Evolutionary conservation across 2,888 invertebrate species (phyloP).

Genomic region (Synanthedon vespiformis): DNA sequence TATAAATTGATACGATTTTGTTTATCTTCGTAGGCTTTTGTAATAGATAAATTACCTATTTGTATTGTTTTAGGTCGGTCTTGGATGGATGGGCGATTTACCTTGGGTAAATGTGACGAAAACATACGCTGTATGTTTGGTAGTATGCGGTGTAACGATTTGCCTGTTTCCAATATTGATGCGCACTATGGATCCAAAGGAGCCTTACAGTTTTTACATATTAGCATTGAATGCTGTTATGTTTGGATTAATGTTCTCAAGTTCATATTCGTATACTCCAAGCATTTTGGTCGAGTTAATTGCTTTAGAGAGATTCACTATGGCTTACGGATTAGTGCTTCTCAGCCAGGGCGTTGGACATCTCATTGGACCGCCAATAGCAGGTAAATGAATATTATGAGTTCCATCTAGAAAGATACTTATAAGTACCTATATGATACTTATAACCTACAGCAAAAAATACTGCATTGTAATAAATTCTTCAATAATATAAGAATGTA

Average conservation of each 20-base stretch:
- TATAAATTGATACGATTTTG: conserved; percentile 9
- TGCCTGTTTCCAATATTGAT: conserved; percentile 72
- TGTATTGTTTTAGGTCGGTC: conserved; percentile 70
- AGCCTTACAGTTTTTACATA: conserved; percentile 57
- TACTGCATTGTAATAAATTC: too few relatives aligned
- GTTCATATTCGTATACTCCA: conserved; percentile 91
- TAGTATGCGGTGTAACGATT: conserved; percentile 74
- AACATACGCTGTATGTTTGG: conserved; percentile 84
- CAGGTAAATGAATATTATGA: conserved; percentile 69
- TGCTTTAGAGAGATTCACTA: conserved; percentile 90
- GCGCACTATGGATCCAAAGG: conserved; percentile 32
- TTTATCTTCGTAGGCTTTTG: background rate
- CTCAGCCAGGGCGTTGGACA: conserved; percentile 94
- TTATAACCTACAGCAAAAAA: too few relatives aligned
- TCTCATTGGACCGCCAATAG: conserved; percentile 92
- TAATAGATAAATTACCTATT: background rate
- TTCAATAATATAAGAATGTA: too few relatives aligned
- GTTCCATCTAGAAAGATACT: too few relatives aligned
- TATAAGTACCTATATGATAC: too few relatives aligned
- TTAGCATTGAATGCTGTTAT: conserved; percentile 70
- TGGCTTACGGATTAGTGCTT: conserved; percentile 90
- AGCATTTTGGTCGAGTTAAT: conserved; percentile 91
- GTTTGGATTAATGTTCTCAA: conserved; percentile 92
- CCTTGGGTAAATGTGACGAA: conserved; percentile 87
- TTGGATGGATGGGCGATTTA: conserved; percentile 92